Percentiles rank a stretch among this genome's conserved stretches.
These are phyloP conservation scores for Anagrus nilaparvatae DNA, from an alignment of 1,140 invertebrate genomes.

Conservation along the genomic window DNA sequence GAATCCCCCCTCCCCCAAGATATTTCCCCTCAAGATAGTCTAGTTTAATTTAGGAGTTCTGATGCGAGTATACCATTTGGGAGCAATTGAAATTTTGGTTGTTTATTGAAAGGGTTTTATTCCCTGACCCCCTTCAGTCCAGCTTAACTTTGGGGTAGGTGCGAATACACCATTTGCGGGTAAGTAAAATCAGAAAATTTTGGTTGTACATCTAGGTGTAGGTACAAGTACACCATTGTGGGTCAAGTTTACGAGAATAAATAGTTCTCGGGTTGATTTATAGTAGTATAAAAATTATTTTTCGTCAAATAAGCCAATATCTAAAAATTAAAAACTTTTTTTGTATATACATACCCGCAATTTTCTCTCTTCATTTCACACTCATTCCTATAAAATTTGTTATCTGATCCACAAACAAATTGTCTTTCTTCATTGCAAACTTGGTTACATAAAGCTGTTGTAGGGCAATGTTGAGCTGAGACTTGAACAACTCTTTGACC, in stretches of 20 bases:
- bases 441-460: slow-evolving; percentile 70
- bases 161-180: too few species aligned
- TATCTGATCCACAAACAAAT: slow-evolving; percentile 87
- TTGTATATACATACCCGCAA: slow-evolving; percentile 56
- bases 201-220: too few species aligned
- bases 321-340: slow-evolving; percentile 9
- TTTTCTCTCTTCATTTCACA: slow-evolving; percentile 89
- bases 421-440: slow-evolving; percentile 60
- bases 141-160: too few species aligned
- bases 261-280: neutral
- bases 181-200: too few species aligned
- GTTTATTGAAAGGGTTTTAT: too few species aligned
- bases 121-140: too few species aligned
- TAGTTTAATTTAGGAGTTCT: too few species aligned
- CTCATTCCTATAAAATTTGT: slow-evolving; percentile 82
- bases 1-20: too few species aligned
- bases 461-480: slow-evolving; percentile 67
- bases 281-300: neutral
- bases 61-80: too few species aligned
- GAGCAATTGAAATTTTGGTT: too few species aligned
- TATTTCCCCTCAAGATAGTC: too few species aligned
- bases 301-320: neutral
- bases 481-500: slow-evolving; percentile 73
- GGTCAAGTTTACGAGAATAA: neutral
- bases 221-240: neutral